These are phyloP conservation scores for Esox masquinongy DNA, from an alignment of 2,797 vertebrate species.

Conservation along the genomic window DNA sequence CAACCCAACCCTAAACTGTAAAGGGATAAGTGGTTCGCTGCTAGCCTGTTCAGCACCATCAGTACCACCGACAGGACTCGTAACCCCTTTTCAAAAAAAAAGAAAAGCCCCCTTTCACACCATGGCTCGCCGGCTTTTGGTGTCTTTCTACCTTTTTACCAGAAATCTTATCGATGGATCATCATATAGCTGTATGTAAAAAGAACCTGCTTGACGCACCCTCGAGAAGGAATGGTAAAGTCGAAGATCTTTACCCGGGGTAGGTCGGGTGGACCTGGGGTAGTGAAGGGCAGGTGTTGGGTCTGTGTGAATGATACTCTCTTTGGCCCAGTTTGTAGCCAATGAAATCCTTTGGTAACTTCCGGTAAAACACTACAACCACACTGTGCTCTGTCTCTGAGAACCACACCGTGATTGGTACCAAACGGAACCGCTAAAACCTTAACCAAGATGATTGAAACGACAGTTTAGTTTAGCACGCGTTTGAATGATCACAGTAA, in stretches of 20 bases:
- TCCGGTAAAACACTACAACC: not conserved
- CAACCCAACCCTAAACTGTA: conserved; percentile 5
- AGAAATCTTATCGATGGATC: conserved; percentile 32
- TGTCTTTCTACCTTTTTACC: conserved; percentile 53
- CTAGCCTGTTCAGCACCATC: conserved; percentile 44
- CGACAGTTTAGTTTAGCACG: conserved; percentile 3
- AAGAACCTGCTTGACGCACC: conserved; percentile 3
- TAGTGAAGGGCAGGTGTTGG: not conserved
- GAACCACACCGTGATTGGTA: conserved; percentile 10
- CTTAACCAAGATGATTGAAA: not conserved
- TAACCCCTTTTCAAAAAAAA: conserved; percentile 16
- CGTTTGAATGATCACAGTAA: not conserved
- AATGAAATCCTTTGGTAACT: not conserved
- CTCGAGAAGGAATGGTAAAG: conserved; percentile 19
- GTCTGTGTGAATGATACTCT: not conserved
- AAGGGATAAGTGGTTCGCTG: conserved; percentile 25
- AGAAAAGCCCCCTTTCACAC: conserved; percentile 25
- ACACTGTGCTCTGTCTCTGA: conserved; percentile 17
- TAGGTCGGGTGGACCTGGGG: not conserved
- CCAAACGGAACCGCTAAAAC: not conserved
- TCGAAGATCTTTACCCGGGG: not conserved
- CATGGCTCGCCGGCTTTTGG: conserved; percentile 31
- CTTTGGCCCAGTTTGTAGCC: not conserved
- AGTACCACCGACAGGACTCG: conserved; percentile 39
- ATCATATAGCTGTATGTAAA: conserved; percentile 16